These are phyloP conservation scores for Pocillopora damicornis DNA, from an alignment of 64 coral and sea anemone species.

Conservation along the genomic window DNA sequence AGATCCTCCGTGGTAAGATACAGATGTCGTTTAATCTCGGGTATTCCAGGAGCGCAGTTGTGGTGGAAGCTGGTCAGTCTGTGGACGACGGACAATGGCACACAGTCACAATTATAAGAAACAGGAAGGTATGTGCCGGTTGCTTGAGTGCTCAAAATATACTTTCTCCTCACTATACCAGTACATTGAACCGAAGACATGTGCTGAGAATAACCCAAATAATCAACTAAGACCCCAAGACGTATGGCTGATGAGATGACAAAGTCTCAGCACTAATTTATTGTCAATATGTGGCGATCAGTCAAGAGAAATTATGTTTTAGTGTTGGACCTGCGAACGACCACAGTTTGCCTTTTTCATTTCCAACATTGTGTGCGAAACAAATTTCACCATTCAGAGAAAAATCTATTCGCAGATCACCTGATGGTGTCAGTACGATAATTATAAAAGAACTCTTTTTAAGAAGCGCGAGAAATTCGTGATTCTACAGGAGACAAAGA, in stretches of 20 bases:
- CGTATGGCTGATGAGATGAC: background rate
- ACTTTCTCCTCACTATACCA: background rate
- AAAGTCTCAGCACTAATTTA: background rate
- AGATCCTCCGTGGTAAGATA: slow-evolving; percentile 62
- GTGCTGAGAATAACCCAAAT: background rate
- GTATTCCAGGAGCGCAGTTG: slow-evolving; percentile 33
- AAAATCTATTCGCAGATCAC: too few relatives aligned
- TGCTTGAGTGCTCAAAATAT: background rate
- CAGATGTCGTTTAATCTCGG: slow-evolving; percentile 88
- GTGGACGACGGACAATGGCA: slow-evolving; percentile 89
- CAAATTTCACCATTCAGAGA: too few relatives aligned
- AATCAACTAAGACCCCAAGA: background rate
- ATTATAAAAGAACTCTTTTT: background rate
- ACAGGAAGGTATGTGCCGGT: slow-evolving; percentile 59
- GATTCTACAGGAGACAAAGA: too few relatives aligned
- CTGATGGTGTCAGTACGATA: background rate
- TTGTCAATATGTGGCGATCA: background rate
- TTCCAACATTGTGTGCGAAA: too few relatives aligned
- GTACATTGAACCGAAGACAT: background rate
- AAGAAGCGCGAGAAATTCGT: too few relatives aligned
- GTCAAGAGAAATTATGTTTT: too few relatives aligned
- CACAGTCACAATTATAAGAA: slow-evolving; percentile 58
- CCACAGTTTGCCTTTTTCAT: too few relatives aligned
- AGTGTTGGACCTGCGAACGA: too few relatives aligned
- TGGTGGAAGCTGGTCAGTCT: slow-evolving; percentile 39